These are phyloP conservation scores for Podabrus alpinus DNA, from an alignment of 2,888 invertebrate genomes.

Conservation along the genomic window DNA sequence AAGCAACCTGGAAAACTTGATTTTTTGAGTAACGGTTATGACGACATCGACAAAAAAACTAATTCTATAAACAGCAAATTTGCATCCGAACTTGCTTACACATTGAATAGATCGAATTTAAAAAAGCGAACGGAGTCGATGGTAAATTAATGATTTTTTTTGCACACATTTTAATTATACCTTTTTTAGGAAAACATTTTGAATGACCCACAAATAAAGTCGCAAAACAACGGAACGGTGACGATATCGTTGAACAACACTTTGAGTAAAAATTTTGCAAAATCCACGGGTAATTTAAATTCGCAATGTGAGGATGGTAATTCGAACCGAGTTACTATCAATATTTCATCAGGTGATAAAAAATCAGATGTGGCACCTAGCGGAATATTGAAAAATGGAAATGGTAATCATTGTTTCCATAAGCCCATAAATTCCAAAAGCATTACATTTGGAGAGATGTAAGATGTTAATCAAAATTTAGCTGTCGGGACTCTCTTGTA, in stretches of 20 bases:
- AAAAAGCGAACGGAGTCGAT: slow-evolving; percentile 71
- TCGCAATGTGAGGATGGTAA: slow-evolving; percentile 29
- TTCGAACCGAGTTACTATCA: slow-evolving; percentile 49
- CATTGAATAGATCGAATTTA: slow-evolving; percentile 77
- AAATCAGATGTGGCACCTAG: slow-evolving; percentile 56
- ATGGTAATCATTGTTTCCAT: slow-evolving; percentile 40
- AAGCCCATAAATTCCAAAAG: slow-evolving; percentile 55
- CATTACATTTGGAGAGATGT: slow-evolving; percentile 57
- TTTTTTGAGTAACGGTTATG: slow-evolving; percentile 61
- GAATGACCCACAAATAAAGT: slow-evolving; percentile 46
- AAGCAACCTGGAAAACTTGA: slow-evolving; percentile 74
- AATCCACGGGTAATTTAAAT: slow-evolving; percentile 46
- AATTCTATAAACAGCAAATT: slow-evolving; percentile 67
- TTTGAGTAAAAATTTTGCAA: slow-evolving; percentile 47
- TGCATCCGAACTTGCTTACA: slow-evolving; percentile 75
- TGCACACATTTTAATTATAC: not conserved
- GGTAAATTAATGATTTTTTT: slow-evolving; percentile 54
- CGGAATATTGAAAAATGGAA: slow-evolving; percentile 40
- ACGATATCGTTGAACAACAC: slow-evolving; percentile 50
- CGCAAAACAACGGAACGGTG: slow-evolving; percentile 52
- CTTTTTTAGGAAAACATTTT: slow-evolving; percentile 51
- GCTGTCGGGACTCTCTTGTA: not conserved
- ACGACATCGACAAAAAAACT: slow-evolving; percentile 42
- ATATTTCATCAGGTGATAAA: slow-evolving; percentile 42
- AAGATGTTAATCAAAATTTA: slow-evolving; percentile 39